Evolutionary conservation across 2,113 vertebrate genomes (phyloP).

Genomic region (Oncorhynchus nerka): DNA sequence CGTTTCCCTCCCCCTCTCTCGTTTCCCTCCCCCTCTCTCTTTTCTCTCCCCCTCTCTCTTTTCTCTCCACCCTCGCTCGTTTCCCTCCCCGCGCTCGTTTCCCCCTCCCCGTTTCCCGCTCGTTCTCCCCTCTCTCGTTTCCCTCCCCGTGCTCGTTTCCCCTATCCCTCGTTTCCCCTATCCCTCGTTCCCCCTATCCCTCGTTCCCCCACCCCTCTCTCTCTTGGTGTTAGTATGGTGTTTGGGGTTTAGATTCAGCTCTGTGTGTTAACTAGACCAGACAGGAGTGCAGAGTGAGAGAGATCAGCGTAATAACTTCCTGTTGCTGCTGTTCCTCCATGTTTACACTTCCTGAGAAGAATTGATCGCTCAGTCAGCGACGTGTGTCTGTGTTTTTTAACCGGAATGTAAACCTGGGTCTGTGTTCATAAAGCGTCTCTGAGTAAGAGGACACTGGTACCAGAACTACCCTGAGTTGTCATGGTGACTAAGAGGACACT

Average conservation of each 20-base stretch:
- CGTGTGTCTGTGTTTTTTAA: no score
- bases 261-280: conserved; percentile 56
- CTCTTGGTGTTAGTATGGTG: conserved; percentile 60
- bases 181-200: no score
- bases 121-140: not conserved
- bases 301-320: conserved; percentile 54
- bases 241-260: conserved; percentile 49
- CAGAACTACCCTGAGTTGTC: no score
- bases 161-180: not conserved
- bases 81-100: not conserved
- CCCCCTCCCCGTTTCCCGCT: not conserved
- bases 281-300: conserved; percentile 42
- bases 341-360: no score
- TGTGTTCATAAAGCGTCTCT: no score
- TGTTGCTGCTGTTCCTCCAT: conserved; percentile 20
- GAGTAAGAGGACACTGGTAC: no score
- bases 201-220: conserved; percentile 27
- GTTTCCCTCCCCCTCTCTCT: no score
- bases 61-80: not conserved
- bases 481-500: no score
- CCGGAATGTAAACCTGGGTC: no score
- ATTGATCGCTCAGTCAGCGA: conserved; percentile 8
- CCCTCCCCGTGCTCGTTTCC: not conserved
- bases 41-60: not conserved
- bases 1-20: no score